These are phyloP conservation scores for Pluvialis apricaria DNA, from an alignment of 2,113 vertebrate genomes.

Conservation along the genomic window DNA sequence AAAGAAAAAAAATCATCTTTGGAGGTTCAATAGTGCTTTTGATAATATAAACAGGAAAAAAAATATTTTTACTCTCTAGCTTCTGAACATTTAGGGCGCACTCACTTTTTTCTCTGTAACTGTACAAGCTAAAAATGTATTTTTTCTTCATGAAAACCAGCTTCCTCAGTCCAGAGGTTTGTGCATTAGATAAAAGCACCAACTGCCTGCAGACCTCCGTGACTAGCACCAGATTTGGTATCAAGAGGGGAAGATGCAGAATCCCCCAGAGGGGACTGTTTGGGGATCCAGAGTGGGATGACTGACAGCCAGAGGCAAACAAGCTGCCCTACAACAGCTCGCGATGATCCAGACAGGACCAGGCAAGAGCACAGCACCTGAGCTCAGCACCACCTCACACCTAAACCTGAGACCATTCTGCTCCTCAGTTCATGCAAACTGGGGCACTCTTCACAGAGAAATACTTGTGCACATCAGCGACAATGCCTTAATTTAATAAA, in stretches of 20 bases:
- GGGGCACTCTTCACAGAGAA: not conserved
- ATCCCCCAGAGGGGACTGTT: not conserved
- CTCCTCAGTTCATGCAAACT: not conserved
- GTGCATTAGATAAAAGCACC: not conserved
- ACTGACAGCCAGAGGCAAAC: not conserved
- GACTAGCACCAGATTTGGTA: not conserved
- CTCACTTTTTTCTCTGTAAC: not conserved
- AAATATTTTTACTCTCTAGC: not conserved
- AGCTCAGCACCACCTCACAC: not conserved
- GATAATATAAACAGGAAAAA: not conserved
- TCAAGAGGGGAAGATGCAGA: not conserved
- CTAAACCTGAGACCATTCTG: not conserved
- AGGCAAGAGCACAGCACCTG: fast-evolving
- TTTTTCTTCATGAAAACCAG: not conserved
- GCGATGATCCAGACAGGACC: fast-evolving
- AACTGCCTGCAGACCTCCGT: not conserved
- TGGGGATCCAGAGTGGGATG: not conserved
- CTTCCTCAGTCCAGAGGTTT: not conserved
- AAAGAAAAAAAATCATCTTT: not conserved
- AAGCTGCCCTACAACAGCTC: not conserved
- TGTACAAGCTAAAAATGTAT: not conserved
- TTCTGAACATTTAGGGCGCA: not conserved
- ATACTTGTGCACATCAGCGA: not conserved
- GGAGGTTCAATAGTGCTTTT: not conserved
- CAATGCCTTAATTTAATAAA: not conserved